Percentiles rank a stretch among this genome's conserved stretches.
Evolutionary conservation across 1,140 invertebrate species (phyloP).

Genomic region (Polyergus mexicanus): DNA sequence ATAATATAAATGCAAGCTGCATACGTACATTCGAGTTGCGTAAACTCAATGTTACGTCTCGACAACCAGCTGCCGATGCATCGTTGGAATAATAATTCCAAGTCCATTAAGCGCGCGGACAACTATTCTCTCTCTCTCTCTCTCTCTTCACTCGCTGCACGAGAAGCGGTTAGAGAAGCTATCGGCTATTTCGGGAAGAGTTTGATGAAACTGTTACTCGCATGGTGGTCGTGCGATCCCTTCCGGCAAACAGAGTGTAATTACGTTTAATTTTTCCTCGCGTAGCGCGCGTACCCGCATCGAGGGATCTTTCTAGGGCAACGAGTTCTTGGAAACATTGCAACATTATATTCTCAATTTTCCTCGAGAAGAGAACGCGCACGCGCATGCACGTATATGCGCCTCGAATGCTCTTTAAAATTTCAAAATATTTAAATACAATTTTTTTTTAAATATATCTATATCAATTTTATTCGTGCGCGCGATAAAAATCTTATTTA

Average conservation of each 20-base stretch:
- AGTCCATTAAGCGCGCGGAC: not conserved
- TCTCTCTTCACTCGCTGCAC: not conserved
- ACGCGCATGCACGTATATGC: too few relatives aligned
- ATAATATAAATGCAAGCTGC: not conserved
- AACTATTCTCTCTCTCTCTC: too few relatives aligned
- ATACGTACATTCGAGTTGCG: not conserved
- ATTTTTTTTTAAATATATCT: not conserved
- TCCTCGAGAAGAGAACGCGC: not conserved
- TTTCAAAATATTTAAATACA: not conserved
- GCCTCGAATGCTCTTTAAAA: not conserved
- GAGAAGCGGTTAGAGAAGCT: not conserved
- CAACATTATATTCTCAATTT: not conserved
- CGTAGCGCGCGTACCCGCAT: slow-evolving; percentile 16
- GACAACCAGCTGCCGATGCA: not conserved
- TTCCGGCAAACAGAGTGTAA: slow-evolving; percentile 44
- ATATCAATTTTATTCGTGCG: not conserved
- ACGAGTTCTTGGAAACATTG: slow-evolving; percentile 21
- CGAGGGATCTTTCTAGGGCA: slow-evolving; percentile 35
- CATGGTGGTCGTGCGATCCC: not conserved
- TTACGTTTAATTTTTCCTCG: slow-evolving; percentile 57
- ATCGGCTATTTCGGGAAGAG: slow-evolving; percentile 25
- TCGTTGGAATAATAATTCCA: slow-evolving; percentile 22
- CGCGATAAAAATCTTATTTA: slow-evolving; percentile 9
- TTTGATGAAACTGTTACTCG: slow-evolving; percentile 37
- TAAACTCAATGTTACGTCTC: not conserved